phyloP scores from a whole-genome alignment of 2,797 vertebrate species.

The Australoheros facetus region DNA sequence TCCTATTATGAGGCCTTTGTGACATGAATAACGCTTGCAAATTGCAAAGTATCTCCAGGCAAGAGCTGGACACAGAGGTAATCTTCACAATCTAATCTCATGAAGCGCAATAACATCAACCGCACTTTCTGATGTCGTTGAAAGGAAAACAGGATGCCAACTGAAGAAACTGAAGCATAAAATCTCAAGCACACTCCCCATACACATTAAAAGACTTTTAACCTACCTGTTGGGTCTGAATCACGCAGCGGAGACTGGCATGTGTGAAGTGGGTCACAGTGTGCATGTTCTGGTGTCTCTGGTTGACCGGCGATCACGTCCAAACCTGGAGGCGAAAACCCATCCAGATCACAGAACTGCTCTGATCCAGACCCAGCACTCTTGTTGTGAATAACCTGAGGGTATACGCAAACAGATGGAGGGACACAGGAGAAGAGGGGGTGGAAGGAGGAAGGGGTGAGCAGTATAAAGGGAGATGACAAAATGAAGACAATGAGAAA shows the following conservation, averaged over 20 bases:
- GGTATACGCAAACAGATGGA: conserved; percentile 45
- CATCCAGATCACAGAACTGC: conserved; percentile 57
- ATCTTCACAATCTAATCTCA: conserved; percentile 77
- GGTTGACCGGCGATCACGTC: conserved; percentile 29
- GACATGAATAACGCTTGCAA: conserved; percentile 77
- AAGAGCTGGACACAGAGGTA: conserved; percentile 79
- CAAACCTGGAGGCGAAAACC: conserved; percentile 63
- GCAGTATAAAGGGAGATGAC: conserved; percentile 1
- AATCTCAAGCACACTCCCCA: conserved; percentile 9
- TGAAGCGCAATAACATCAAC: conserved; percentile 60
- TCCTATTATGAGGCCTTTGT: conserved; percentile 79
- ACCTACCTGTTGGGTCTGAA: conserved; percentile 60
- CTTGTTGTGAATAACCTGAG: conserved; percentile 63
- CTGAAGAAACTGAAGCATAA: conserved; percentile 22
- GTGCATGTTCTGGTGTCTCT: conserved; percentile 37
- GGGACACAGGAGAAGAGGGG: conserved; percentile 4
- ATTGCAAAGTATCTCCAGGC: conserved; percentile 78
- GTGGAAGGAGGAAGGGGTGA: not conserved
- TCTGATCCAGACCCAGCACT: conserved; percentile 49
- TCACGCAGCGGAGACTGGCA: not conserved
- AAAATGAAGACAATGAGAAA: conserved; percentile 23
- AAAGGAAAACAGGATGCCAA: conserved; percentile 49
- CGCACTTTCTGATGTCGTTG: conserved; percentile 47
- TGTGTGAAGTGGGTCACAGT: conserved; percentile 29
- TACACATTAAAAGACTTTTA: conserved; percentile 13